Percentiles rank a stretch among this genome's conserved stretches.
These are phyloP conservation scores for Plusia festucae DNA, from an alignment of 2,888 invertebrate species.

Conservation along the genomic window DNA sequence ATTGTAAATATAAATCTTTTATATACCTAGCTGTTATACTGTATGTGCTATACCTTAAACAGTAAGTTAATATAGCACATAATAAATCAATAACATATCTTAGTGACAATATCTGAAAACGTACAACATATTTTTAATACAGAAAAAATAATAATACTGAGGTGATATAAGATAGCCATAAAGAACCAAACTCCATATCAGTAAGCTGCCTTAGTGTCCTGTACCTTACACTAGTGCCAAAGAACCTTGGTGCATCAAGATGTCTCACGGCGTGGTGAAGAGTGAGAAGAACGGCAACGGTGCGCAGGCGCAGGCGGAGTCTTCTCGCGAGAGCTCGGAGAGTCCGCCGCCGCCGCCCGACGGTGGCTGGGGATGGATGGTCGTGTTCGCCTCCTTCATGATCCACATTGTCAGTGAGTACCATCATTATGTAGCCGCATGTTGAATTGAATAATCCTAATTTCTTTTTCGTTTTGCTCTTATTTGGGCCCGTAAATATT, in stretches of 20 bases:
- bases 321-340: slow-evolving; percentile 73
- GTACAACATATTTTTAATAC: slow-evolving; percentile 60
- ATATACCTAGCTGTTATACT: slow-evolving; percentile 55
- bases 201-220: slow-evolving; percentile 63
- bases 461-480: too few species aligned
- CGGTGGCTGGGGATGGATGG: slow-evolving; percentile 98
- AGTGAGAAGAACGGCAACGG: slow-evolving; percentile 77
- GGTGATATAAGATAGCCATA: slow-evolving; percentile 51
- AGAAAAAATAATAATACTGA: slow-evolving; percentile 37
- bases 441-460: too few species aligned
- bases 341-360: slow-evolving; percentile 93
- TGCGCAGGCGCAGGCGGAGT: slow-evolving; percentile 69
- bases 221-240: slow-evolving; percentile 58
- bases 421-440: neutral
- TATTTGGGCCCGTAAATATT: neutral
- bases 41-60: slow-evolving; percentile 44
- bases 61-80: slow-evolving; percentile 50
- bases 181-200: slow-evolving; percentile 62
- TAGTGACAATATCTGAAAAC: slow-evolving; percentile 67
- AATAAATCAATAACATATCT: slow-evolving; percentile 69
- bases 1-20: slow-evolving; percentile 39
- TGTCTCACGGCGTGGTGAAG: slow-evolving; percentile 84
- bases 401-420: slow-evolving; percentile 98
- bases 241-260: slow-evolving; percentile 61
- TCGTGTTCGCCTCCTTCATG: slow-evolving; percentile 98